Conservation (phyloP, 2,113 vertebrate genomes). For the Salvator merianae region DNA sequence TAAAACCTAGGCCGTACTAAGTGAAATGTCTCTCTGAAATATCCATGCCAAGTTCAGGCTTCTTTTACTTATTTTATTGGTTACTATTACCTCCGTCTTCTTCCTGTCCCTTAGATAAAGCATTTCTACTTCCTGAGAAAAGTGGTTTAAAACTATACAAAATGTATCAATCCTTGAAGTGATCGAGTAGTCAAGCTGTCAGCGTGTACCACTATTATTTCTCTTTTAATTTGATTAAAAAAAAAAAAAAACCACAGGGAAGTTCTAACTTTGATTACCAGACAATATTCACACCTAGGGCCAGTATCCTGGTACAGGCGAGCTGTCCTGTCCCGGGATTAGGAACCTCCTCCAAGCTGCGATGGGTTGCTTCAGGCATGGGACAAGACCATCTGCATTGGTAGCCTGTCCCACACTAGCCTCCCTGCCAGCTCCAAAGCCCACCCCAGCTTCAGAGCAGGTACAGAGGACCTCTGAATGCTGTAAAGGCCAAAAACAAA, state of each 20-base stretch:
- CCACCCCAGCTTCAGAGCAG: no score
- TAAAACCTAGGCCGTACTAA: neutral
- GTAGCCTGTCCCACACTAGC: no score
- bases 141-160: conserved; percentile 9
- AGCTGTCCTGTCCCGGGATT: no score
- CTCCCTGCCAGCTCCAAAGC: no score
- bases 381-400: no score
- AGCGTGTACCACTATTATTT: conserved; percentile 21
- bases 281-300: no score
- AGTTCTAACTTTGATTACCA: neutral
- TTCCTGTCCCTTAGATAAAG: neutral
- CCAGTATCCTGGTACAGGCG: no score
- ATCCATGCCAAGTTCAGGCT: neutral
- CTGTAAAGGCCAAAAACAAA: no score
- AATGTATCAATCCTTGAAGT: conserved; percentile 3
- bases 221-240: conserved; percentile 4
- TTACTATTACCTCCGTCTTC: rapidly evolving
- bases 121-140: conserved; percentile 28
- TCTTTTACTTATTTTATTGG: neutral
- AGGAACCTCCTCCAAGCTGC: no score
- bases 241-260: neutral
- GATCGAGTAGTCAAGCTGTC: conserved; percentile 19
- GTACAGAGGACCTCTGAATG: no score
- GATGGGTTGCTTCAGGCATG: no score
- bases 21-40: neutral